Evolutionary conservation across 2,888 invertebrate genomes (phyloP).

Genomic region (Spicauda simplicius): DNA sequence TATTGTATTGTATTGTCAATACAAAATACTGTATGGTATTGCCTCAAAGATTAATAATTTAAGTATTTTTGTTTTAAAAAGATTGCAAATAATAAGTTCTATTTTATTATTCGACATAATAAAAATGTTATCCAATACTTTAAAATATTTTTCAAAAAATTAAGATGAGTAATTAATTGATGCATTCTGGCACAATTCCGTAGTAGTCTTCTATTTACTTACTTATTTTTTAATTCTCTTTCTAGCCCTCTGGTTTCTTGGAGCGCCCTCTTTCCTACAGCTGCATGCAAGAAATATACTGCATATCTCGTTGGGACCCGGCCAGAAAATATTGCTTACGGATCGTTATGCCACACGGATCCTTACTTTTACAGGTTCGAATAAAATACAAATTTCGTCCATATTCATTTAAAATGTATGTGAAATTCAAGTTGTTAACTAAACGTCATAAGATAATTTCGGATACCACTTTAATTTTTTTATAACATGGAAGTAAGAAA

Average conservation of each 20-base stretch:
- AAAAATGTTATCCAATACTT: too few relatives aligned
- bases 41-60: too few relatives aligned
- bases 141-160: too few relatives aligned
- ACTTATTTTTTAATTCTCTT: constrained; percentile 44
- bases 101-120: too few relatives aligned
- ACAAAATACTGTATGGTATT: too few relatives aligned
- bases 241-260: constrained; percentile 87
- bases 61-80: too few relatives aligned
- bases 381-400: neutral
- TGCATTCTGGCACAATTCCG: neutral
- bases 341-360: constrained; percentile 90
- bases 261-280: constrained; percentile 88
- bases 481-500: too few relatives aligned
- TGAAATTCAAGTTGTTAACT: too few relatives aligned
- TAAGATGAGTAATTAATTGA: neutral
- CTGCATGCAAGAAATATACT: constrained; percentile 90
- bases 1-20: too few relatives aligned
- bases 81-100: too few relatives aligned
- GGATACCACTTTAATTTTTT: too few relatives aligned
- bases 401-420: neutral
- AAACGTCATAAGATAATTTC: too few relatives aligned
- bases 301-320: constrained; percentile 91
- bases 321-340: constrained; percentile 92
- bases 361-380: constrained; percentile 87
- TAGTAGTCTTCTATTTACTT: neutral